phyloP scores from a whole-genome alignment of 2,797 vertebrate genomes.

The Chrosomus eos region DNA sequence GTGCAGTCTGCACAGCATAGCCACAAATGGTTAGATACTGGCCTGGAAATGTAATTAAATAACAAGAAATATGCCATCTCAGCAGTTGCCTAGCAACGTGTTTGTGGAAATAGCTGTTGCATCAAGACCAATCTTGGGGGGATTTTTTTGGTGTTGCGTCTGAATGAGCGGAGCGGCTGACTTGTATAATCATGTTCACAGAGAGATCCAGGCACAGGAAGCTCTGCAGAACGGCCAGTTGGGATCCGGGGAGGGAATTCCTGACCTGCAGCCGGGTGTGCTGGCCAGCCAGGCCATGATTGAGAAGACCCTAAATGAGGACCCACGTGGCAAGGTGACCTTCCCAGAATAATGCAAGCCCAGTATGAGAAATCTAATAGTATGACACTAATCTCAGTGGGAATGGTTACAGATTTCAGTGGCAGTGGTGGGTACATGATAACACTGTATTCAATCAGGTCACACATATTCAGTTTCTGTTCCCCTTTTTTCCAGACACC shows the following conservation, averaged over 20 bases:
- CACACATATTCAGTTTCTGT: background rate
- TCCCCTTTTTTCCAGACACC: conserved; percentile 78
- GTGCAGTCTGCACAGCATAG: background rate
- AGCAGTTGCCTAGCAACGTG: conserved; percentile 64
- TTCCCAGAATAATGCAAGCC: background rate
- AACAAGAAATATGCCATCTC: conserved; percentile 49
- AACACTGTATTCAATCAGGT: background rate
- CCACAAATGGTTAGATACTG: background rate
- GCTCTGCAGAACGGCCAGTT: conserved; percentile 90
- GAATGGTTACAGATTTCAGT: background rate
- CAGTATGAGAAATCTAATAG: background rate
- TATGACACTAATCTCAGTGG: background rate
- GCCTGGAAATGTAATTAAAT: conserved; percentile 42
- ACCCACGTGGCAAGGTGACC: conserved; percentile 94
- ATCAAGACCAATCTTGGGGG: background rate
- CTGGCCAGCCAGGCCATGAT: conserved; percentile 95
- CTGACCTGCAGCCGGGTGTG: conserved; percentile 90
- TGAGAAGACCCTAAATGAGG: conserved; percentile 91
- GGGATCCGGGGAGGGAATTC: conserved; percentile 83
- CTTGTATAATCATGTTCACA: conserved; percentile 62
- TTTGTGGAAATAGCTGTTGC: conserved; percentile 40
- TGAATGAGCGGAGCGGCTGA: conserved; percentile 43
- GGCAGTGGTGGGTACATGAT: background rate
- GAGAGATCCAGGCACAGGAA: conserved; percentile 94
- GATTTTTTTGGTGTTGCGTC: conserved; percentile 16